Evolutionary conservation across 2,888 invertebrate genomes (phyloP).

Genomic region (Heliothis peltigera): DNA sequence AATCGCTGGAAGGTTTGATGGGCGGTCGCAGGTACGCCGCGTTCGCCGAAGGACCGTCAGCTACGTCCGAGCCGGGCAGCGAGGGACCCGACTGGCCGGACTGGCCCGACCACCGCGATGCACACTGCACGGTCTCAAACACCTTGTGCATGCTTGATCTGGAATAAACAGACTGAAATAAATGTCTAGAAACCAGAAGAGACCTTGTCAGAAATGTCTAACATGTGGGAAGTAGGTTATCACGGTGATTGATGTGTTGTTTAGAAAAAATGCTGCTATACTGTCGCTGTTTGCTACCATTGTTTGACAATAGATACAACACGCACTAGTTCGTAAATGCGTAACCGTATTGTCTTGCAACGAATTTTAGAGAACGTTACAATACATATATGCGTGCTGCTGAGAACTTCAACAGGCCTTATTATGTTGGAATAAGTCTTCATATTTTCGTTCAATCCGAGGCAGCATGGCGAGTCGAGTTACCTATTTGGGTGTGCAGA

Average conservation of each 20-base stretch:
- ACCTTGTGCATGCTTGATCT: constrained; percentile 96
- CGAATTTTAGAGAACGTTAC: no score
- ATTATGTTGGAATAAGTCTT: no score
- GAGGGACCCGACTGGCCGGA: constrained; percentile 84
- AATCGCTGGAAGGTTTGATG: constrained; percentile 90
- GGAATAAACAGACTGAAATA: constrained; percentile 59
- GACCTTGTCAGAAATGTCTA: not conserved
- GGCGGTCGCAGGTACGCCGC: constrained; percentile 85
- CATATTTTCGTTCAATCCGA: no score
- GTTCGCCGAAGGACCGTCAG: constrained; percentile 82
- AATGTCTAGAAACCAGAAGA: not conserved
- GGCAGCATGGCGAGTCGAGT: no score
- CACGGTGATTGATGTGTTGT: constrained; percentile 21
- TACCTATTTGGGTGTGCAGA: no score
- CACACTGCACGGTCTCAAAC: constrained; percentile 97
- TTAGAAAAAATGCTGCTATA: not conserved
- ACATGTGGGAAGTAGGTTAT: constrained; percentile 33
- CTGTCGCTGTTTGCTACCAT: constrained; percentile 41
- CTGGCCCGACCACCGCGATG: constrained; percentile 90
- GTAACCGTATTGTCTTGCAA: no score
- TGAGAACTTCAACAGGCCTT: no score
- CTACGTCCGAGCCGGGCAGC: constrained; percentile 80
- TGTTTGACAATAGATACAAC: not conserved
- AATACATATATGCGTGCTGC: no score
- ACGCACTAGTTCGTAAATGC: not conserved